Evolutionary conservation across 2,797 vertebrate genomes (phyloP).

Genomic region (Enteromius mattozi): DNA sequence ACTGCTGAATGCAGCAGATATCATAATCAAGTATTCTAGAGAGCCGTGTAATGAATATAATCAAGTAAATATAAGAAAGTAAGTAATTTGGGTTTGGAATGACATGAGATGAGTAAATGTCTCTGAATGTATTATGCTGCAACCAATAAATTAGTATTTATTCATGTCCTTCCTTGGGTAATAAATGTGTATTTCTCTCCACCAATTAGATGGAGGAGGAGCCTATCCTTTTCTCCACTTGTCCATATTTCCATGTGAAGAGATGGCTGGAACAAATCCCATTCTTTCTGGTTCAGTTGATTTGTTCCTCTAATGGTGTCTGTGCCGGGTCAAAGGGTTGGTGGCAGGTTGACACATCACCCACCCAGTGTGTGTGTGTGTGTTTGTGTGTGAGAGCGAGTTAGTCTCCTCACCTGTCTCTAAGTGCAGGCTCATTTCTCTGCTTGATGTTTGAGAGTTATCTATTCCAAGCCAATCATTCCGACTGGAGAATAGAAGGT

Average conservation of each 20-base stretch:
- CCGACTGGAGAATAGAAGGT: conserved; percentile 23
- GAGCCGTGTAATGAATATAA: background rate
- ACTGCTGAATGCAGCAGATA: background rate
- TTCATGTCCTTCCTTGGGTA: background rate
- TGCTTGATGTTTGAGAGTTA: conserved; percentile 39
- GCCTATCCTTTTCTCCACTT: background rate
- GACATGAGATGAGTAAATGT: background rate
- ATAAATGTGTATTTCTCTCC: background rate
- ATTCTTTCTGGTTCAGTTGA: conserved; percentile 26
- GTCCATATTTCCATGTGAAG: conserved; percentile 12
- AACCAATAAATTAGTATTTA: background rate
- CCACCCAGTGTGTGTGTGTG: conserved; percentile 25
- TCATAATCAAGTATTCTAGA: background rate
- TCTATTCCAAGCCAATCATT: conserved; percentile 51
- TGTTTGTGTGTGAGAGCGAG: conserved; percentile 20
- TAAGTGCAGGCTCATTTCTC: conserved; percentile 48
- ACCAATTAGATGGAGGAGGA: background rate
- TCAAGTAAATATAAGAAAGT: background rate
- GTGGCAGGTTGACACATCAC: conserved; percentile 27
- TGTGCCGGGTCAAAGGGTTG: conserved; percentile 30
- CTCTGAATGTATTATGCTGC: background rate
- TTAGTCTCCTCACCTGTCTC: conserved; percentile 45
- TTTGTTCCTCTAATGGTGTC: conserved; percentile 19
- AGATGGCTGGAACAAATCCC: background rate
- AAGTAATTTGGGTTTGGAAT: background rate